Evolutionary conservation across 2,888 invertebrate genomes (phyloP), one percentile per base, ranked within the genome.

Genomic region (Leptura quadrifasciata): DNA sequence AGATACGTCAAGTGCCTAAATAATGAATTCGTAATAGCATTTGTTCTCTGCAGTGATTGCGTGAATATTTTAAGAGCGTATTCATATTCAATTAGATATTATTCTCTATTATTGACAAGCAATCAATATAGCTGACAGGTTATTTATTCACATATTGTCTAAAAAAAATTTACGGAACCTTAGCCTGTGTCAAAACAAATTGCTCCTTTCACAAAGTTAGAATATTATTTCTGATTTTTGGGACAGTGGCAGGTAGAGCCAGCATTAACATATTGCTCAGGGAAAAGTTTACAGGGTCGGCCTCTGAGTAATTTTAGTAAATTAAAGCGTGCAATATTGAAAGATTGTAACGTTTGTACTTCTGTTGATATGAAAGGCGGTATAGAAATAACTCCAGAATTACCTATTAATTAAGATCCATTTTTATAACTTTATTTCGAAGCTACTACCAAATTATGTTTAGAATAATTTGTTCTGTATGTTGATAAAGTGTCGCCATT

Each of bases 81-180:
- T 67, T 67, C 65, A 52, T 54, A 67, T 67, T 54, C 65, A 67
- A 67, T 67, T 67, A 67, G 21, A 52, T 24, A 67, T 24, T 67
- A 67, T 67, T 47, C 65, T 67, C 65, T 21, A 67, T 67, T 24
- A 67, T 24, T 67, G 65, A 52, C 65, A 67, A 52, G 65, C 65
- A 67, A 67, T 67, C 65, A 67, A 24, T 67, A 67, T 54, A n/a
- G 47, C 65, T 67, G 65, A 67, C 65, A 67, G 65, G 65, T 52
- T 52, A 67, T 67, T 67, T 67, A 67, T 67, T 24, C 24, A 21
- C 10, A 24, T 24, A 52, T 67, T 67, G 65, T 67, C 54, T 67
- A 67, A 52, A 67, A 20, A 31, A 35, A 21, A n/a, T 21, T 27
- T 60, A 27, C 52, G 21, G 52, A 21, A 67, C 21, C 52, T 1